Evolutionary conservation across 2,797 vertebrate genomes (phyloP).

Genomic region (Pelochelys cantorii): DNA sequence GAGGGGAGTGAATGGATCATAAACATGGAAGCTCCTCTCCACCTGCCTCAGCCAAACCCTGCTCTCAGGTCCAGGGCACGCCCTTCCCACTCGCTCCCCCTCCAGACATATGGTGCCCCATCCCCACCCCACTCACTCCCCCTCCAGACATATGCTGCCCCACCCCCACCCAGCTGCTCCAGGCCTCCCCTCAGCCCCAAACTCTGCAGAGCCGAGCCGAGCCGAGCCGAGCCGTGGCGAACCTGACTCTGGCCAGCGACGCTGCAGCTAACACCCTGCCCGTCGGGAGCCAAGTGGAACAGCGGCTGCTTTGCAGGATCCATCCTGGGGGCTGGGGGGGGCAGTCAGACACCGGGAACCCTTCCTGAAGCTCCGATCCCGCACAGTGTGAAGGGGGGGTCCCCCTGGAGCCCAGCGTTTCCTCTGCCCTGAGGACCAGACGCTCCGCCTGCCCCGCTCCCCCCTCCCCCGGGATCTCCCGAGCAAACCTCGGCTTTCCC

Average conservation of each 20-base stretch:
- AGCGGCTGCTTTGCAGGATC: conserved; percentile 31
- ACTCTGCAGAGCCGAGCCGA: not conserved
- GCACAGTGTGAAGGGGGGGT: not conserved
- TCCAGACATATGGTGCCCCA: not conserved
- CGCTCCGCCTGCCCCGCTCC: not conserved
- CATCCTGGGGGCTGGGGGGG: not conserved
- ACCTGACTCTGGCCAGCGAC: conserved; percentile 24
- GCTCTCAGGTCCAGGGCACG: not conserved
- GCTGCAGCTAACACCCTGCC: conserved; percentile 36
- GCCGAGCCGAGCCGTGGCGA: conserved; percentile 35
- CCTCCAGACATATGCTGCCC: too few species aligned
- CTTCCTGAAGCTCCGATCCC: not conserved
- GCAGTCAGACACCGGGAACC: not conserved
- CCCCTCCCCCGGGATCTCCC: fast-evolving
- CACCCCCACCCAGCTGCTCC: not conserved
- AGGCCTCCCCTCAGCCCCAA: not conserved
- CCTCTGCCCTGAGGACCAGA: not conserved
- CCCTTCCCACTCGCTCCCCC: not conserved
- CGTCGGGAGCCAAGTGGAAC: conserved; percentile 52
- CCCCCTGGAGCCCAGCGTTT: not conserved
- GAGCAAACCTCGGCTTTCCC: not conserved
- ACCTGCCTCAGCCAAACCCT: not conserved
- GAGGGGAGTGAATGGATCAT: not conserved
- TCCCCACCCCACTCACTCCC: not conserved
- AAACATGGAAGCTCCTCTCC: not conserved